Evolutionary conservation across 2,888 invertebrate genomes (phyloP).

Genomic region (Alsophila aescularia): DNA sequence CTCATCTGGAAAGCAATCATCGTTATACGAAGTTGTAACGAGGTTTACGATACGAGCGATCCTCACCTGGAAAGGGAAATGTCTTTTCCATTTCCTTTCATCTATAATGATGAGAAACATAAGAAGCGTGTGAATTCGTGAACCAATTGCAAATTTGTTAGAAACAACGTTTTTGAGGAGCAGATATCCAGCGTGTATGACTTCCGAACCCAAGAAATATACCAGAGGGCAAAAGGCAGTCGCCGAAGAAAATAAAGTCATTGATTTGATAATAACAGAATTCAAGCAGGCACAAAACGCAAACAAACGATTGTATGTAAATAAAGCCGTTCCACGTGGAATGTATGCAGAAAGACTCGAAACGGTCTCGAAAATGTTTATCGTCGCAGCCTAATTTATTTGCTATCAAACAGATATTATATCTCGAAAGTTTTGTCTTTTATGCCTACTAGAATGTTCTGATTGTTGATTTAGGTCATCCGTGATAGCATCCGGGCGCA

Average conservation of each 20-base stretch:
- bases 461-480: conserved; percentile 32
- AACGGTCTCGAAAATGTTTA: neutral
- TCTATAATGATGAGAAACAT: conserved; percentile 2
- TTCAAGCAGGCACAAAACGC: conserved; percentile 14
- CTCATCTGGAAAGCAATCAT: conserved; percentile 12
- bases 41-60: neutral
- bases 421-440: neutral
- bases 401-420: neutral
- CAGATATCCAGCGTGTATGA: neutral
- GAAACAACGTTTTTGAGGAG: neutral
- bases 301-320: conserved; percentile 20
- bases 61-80: too few relatives aligned
- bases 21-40: neutral
- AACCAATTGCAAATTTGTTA: neutral
- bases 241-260: conserved; percentile 17
- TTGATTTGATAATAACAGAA: conserved; percentile 5
- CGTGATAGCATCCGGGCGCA: conserved; percentile 1
- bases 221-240: neutral
- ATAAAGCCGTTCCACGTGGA: conserved; percentile 7
- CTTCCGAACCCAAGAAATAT: neutral
- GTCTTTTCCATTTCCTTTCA: conserved; percentile 13
- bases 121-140: neutral
- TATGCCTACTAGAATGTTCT: conserved; percentile 13
- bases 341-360: conserved; percentile 2
- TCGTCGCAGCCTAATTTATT: neutral